Conservation (phyloP, 2,113 vertebrate species). For the Philantomba maxwellii region DNA sequence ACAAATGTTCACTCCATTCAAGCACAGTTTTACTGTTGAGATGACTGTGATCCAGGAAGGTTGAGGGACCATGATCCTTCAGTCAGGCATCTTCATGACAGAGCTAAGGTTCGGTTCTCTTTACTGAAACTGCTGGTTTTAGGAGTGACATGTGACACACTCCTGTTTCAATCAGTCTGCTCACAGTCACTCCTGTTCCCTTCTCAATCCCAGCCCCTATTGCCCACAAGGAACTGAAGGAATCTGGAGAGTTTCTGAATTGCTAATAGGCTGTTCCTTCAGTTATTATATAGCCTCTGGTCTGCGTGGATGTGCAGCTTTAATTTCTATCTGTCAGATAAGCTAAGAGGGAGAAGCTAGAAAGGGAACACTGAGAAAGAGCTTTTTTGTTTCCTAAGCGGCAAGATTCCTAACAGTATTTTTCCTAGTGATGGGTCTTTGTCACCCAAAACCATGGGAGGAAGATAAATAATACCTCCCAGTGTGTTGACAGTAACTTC, state of each 20-base stretch:
- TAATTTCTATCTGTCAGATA: neutral
- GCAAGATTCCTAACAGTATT: neutral
- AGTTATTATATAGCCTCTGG: neutral
- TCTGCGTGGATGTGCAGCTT: neutral
- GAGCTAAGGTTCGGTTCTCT: neutral
- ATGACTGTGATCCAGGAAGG: neutral
- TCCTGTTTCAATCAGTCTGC: neutral
- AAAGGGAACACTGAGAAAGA: conserved; percentile 22
- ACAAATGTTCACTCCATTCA: neutral
- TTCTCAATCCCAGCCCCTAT: neutral
- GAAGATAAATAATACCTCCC: conserved; percentile 66
- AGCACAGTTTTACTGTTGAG: neutral
- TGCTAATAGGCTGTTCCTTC: neutral
- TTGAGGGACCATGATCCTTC: neutral
- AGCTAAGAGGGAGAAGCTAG: neutral
- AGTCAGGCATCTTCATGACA: neutral
- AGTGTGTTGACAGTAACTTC: conserved; percentile 57
- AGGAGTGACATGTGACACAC: accelerated
- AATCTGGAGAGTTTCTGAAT: neutral
- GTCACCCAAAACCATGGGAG: conserved; percentile 51
- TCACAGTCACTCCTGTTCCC: neutral
- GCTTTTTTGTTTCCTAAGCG: neutral
- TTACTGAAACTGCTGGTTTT: neutral
- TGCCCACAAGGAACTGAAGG: neutral
- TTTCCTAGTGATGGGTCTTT: conserved; percentile 44